Base-by-base conservation (phyloP, 2,888 invertebrate genomes). In the Protonemura montana region DNA sequence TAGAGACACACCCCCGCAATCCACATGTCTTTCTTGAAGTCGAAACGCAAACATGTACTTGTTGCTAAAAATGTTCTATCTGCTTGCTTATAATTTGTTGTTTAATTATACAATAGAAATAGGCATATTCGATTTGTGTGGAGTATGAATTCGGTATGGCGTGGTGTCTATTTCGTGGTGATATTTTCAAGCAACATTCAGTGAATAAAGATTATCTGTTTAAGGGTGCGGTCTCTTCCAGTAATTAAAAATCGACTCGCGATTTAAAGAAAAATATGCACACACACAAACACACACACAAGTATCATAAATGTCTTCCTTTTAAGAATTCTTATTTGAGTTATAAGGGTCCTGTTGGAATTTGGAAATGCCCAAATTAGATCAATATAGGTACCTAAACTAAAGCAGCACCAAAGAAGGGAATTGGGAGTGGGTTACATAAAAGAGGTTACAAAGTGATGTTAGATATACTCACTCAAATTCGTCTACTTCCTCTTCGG, bases 401-500 rank as follows among this genome's bases (percentile, higher is more conserved):
- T 59, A 59, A 1, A 35, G 10, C 35, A 35, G 35, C 5, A 35
- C 35, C 35, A 59, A 59, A 59, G 3, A 7, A 59, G 3, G 59
- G 59, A 59, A 21, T n/a, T n/a, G n/a, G 21, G 59, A 21, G 21
- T 16, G 59, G 59, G 1, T 10, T 2, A 59, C 13, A 59, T 59
- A 21, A 21, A 41, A 41, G n/a, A 35, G 35, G 35, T 35, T 59
- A 59, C 21, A 21, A 21, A 59, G 59, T 16, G 13, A 7, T 59
- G 21, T 21, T 21, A 59, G 13, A 35, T 83, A 7, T 42, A 84
- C 84, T 84, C 59, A 84, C 84, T 84, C 84, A 28, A 84, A 84
- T 76, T 84, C 84, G 59, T 84, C 84, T 59, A 59, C 59, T 76
- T 84, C 84, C 27, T 84, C 84, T 84, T 84, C 84, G 21, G 84